Conservation (phyloP, 2,113 vertebrate species). For the Bungarus multicinctus region DNA sequence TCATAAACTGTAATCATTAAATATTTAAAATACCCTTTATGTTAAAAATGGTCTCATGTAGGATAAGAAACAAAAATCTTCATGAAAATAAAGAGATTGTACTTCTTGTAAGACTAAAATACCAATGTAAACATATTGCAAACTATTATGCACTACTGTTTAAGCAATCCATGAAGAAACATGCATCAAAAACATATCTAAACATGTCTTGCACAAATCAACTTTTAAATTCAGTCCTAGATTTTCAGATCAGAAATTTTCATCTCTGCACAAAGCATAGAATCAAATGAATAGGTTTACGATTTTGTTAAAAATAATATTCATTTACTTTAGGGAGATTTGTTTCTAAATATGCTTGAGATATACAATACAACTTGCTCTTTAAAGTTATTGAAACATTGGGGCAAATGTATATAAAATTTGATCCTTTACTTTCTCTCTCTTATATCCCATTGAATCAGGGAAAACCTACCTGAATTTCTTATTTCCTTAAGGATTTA, state of each 20-base stretch:
- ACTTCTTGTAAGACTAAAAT: neutral
- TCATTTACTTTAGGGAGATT: neutral
- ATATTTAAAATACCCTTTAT: neutral
- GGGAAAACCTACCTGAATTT: neutral
- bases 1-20: neutral
- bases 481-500: neutral
- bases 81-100: neutral
- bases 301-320: neutral
- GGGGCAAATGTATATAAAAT: neutral
- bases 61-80: neutral
- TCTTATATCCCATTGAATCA: neutral
- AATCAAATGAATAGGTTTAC: neutral
- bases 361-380: neutral
- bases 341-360: neutral
- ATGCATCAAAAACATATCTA: neutral
- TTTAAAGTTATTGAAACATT: neutral
- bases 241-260: neutral
- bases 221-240: neutral
- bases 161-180: neutral
- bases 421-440: neutral
- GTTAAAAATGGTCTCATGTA: neutral
- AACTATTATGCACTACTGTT: neutral
- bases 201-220: neutral
- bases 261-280: neutral
- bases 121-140: neutral